A percentile compares a stretch with the other conserved stretches of the same genome.
Conservation (phyloP, 2,888 invertebrate species). For the Choristoneura rosaceana region DNA sequence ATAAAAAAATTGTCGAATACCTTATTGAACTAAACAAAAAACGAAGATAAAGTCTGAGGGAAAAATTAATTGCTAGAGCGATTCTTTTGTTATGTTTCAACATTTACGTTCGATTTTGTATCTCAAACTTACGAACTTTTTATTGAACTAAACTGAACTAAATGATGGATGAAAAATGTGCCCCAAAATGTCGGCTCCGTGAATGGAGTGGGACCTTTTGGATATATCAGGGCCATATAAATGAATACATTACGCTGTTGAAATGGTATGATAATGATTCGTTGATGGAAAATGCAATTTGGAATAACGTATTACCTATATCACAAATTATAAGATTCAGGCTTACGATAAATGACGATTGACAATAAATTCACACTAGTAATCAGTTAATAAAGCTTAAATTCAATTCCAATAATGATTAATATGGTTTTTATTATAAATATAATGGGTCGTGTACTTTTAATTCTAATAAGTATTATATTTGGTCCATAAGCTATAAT, state of each 20-base stretch:
- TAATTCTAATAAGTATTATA: background rate
- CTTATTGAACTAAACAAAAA: no score
- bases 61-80: no score
- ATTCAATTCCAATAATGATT: slow-evolving; percentile 21
- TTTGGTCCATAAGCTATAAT: background rate
- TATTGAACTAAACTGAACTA: no score
- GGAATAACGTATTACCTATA: slow-evolving; percentile 32
- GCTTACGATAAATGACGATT: slow-evolving; percentile 1
- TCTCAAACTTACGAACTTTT: no score
- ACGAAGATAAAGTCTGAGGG: no score
- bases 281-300: slow-evolving; percentile 29
- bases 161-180: no score
- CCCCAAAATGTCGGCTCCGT: background rate
- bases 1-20: no score
- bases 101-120: no score
- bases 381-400: slow-evolving; percentile 18
- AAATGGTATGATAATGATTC: slow-evolving; percentile 1
- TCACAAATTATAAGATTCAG: slow-evolving; percentile 27
- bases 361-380: slow-evolving; percentile 7
- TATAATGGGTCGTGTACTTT: background rate
- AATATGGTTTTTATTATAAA: background rate
- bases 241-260: background rate
- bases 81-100: no score
- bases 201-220: background rate
- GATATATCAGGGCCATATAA: background rate